Conservation (phyloP, 2,888 invertebrate genomes). For the Netelia fuscicornis region DNA sequence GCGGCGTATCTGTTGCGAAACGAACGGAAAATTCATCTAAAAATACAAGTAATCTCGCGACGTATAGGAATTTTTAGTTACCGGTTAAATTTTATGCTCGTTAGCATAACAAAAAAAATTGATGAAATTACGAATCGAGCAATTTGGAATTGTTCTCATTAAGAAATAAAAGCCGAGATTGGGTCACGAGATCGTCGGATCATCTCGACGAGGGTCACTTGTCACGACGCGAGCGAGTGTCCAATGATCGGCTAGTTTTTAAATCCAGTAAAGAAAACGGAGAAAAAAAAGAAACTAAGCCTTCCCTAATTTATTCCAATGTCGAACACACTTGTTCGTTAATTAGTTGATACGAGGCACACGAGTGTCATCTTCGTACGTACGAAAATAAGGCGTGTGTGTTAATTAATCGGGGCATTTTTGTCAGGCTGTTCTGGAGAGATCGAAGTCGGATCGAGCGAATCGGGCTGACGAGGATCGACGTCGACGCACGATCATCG, state of each 20-base stretch:
- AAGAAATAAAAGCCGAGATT: too few species aligned
- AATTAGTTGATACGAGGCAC: not conserved
- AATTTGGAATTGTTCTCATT: too few species aligned
- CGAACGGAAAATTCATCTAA: not conserved
- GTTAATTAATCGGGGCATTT: conserved; percentile 25
- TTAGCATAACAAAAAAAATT: not conserved
- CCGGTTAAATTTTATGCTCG: not conserved
- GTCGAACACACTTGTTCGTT: not conserved
- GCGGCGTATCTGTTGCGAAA: not conserved
- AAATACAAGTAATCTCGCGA: not conserved
- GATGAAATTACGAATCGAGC: not conserved
- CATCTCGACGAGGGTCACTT: too few species aligned
- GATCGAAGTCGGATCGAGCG: conserved; percentile 90
- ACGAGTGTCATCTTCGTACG: not conserved
- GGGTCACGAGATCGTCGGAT: too few species aligned
- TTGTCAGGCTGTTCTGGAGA: conserved; percentile 88
- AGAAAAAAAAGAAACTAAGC: not conserved
- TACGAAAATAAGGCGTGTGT: not conserved
- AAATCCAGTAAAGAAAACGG: not conserved
- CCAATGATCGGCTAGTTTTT: not conserved
- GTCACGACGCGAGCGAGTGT: too few species aligned
- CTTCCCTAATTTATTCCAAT: not conserved
- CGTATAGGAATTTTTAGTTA: not conserved
- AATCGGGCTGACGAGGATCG: conserved; percentile 94
- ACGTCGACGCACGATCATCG: conserved; percentile 95